A percentile compares a stretch with the other conserved stretches of the same genome.
Evolutionary conservation across 2,888 invertebrate genomes (phyloP).

Genomic region (Aphodius sticticus): DNA sequence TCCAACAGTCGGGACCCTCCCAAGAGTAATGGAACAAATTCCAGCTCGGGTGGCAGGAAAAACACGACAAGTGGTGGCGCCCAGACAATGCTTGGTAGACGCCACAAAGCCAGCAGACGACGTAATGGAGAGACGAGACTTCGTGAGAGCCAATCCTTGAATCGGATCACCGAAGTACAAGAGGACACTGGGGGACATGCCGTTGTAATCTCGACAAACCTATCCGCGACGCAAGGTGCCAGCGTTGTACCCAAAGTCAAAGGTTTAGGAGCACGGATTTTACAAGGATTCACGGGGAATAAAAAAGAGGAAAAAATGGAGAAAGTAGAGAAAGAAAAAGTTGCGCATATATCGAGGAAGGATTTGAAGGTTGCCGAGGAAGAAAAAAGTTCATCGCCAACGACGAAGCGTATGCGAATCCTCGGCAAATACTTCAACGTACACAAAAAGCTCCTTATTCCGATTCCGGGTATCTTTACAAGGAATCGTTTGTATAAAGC

Average conservation of each 20-base stretch:
- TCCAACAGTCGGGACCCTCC: slow-evolving; percentile 35
- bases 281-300: slow-evolving; percentile 57
- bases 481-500: slow-evolving; percentile 66
- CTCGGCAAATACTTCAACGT: slow-evolving; percentile 75
- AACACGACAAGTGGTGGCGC: slow-evolving; percentile 49
- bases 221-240: slow-evolving; percentile 52
- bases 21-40: slow-evolving; percentile 49
- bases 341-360: slow-evolving; percentile 47
- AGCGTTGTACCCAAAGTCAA: slow-evolving; percentile 58
- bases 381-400: slow-evolving; percentile 49
- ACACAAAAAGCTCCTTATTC: slow-evolving; percentile 70
- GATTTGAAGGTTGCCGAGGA: slow-evolving; percentile 34
- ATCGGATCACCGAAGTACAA: slow-evolving; percentile 86
- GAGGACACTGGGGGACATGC: slow-evolving; percentile 66
- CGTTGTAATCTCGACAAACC: slow-evolving; percentile 53
- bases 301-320: slow-evolving; percentile 43
- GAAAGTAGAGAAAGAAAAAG: slow-evolving; percentile 46
- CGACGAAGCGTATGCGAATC: slow-evolving; percentile 66
- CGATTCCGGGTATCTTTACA: slow-evolving; percentile 65
- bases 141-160: slow-evolving; percentile 84
- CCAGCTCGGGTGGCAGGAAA: slow-evolving; percentile 50
- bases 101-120: slow-evolving; percentile 65
- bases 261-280: slow-evolving; percentile 62
- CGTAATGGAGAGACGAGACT: slow-evolving; percentile 71
- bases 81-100: slow-evolving; percentile 59